These are phyloP conservation scores for Thymelicus acteon DNA, from an alignment of 2,888 invertebrate genomes.

Conservation along the genomic window DNA sequence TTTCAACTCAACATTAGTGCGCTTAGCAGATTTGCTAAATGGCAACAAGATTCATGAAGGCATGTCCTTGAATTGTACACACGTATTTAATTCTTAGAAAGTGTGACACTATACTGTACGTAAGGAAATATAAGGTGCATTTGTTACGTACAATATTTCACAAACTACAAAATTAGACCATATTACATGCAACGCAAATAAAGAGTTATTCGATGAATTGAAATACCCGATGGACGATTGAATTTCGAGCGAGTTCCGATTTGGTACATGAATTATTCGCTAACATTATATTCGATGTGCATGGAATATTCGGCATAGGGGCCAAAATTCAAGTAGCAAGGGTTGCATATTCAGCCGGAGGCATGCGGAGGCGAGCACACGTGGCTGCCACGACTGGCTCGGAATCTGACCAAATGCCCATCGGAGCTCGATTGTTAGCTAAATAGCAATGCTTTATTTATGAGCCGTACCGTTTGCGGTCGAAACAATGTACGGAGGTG, in stretches of 20 bases:
- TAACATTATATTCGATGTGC: slow-evolving; percentile 73
- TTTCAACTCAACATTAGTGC: slow-evolving; percentile 6
- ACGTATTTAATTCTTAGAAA: slow-evolving; percentile 28
- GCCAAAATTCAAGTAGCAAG: slow-evolving; percentile 75
- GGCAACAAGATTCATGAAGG: slow-evolving; percentile 18
- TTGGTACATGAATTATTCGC: slow-evolving; percentile 64
- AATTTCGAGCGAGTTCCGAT: slow-evolving; percentile 55
- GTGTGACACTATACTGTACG: slow-evolving; percentile 9
- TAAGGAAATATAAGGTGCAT: neutral
- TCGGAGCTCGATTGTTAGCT: slow-evolving; percentile 76
- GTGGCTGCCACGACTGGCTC: slow-evolving; percentile 75
- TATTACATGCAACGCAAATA: slow-evolving; percentile 17
- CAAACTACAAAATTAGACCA: slow-evolving; percentile 1
- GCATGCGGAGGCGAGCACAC: slow-evolving; percentile 79
- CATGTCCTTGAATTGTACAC: slow-evolving; percentile 21
- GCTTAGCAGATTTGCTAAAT: slow-evolving; percentile 13
- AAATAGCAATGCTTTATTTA: slow-evolving; percentile 80
- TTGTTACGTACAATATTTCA: slow-evolving; percentile 18
- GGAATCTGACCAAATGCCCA: slow-evolving; percentile 84
- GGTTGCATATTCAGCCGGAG: slow-evolving; percentile 74
- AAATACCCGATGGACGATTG: slow-evolving; percentile 39
- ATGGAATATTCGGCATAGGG: slow-evolving; percentile 79
- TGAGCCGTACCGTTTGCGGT: slow-evolving; percentile 59
- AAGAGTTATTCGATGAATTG: slow-evolving; percentile 26
- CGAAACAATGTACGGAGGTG: slow-evolving; percentile 53